Evolutionary conservation across 1,140 invertebrate species (phyloP), one percentile per base, ranked within the genome.

Genomic region (Drepana arcuata): DNA sequence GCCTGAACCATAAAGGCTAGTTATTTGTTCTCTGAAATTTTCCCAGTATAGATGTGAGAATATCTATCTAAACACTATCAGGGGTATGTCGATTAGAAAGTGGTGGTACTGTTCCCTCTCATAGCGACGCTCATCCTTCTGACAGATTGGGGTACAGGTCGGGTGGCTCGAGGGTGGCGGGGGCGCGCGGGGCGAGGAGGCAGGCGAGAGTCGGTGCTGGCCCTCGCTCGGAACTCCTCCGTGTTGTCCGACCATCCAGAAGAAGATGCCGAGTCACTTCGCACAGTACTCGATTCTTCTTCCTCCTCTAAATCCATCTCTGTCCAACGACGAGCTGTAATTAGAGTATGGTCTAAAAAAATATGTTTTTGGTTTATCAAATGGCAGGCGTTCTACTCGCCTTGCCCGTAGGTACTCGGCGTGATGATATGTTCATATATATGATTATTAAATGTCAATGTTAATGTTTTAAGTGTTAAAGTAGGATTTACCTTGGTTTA

Each of bases 71-170:
- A n/a, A n/a, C n/a, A n/a, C n/a, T n/a, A n/a, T n/a, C n/a, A n/a
- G 9, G 18, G 18, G 4, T 21, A 21, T 21, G 9, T 21, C 4
- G 4, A 9, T 49, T 40, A 80, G 41, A 68, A 80, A 13, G 67
- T 68, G 36, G 36, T 80, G 2, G 67, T 45, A 28, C 71, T 75
- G 30, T 75, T 75, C 16, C 75, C 75, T 33, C 51, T 65, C 75
- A 80, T 80, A 6, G 73, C 64, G 2, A 80, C 71, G 21, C 75
- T 80, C 75, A 80, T 80, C n/a, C 73, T 47, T 12, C 71, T 46
- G 9, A 59, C 49, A 0, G 58, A 54, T 2, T 51, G 39, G 0
- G 57, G 47, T 7, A 45, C 34, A 0, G 61, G 46, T 2, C 65
- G 33, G 1, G 42, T 41, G 0, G 56, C 24, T 0, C 48, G 47